Conservation (phyloP, 37 sponge, comb jelly and placozoan species). For the Lycopodina hypogea region DNA sequence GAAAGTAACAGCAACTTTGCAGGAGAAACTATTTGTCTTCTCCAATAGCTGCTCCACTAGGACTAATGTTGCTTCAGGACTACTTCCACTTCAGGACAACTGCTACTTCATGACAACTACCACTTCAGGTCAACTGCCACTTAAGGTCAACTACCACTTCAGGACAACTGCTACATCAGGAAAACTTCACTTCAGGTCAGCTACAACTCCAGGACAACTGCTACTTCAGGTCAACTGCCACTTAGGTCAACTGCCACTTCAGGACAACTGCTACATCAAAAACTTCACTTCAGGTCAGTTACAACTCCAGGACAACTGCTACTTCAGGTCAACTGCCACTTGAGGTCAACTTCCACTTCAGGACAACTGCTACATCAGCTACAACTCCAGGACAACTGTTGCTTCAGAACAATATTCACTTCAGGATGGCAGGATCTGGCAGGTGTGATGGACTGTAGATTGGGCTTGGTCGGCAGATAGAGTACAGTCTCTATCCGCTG, state of each 20-base stretch:
- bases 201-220: background rate
- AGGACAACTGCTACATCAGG: background rate
- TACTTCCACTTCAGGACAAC: background rate
- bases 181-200: too few species aligned
- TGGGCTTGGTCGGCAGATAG: constrained; percentile 68
- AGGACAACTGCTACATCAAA: background rate
- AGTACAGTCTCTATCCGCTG: constrained; percentile 31
- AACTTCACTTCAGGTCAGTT: too few species aligned
- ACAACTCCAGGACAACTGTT: too few species aligned
- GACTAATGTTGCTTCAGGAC: too few species aligned
- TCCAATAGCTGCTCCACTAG: too few species aligned
- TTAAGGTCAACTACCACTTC: background rate
- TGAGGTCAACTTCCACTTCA: background rate
- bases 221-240: background rate
- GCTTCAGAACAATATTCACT: too few species aligned
- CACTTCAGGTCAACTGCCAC: too few species aligned
- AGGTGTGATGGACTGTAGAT: constrained; percentile 36
- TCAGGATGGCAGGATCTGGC: background rate
- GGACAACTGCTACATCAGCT: background rate
- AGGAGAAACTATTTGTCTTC: too few species aligned
- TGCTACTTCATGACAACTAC: background rate
- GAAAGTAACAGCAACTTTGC: too few species aligned
- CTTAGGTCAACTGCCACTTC: background rate
- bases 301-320: background rate
- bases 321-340: background rate